phyloP scores from a whole-genome alignment of 92 coral and sea anemone genomes.

The Diadumene lineata region DNA sequence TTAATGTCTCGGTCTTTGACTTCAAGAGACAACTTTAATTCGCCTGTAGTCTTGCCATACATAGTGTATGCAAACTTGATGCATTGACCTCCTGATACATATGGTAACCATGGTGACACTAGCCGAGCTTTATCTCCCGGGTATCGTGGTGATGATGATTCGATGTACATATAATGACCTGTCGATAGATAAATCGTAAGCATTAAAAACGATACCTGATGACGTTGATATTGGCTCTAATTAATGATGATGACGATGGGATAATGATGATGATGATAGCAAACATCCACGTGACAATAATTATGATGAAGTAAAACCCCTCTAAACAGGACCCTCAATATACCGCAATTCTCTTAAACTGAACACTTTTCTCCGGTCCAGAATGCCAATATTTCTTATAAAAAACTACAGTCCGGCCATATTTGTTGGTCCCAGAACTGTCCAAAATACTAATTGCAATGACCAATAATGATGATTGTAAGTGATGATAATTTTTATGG shows the following conservation, averaged over 20 bases:
- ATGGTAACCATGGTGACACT: conserved; percentile 49
- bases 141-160: conserved; percentile 54
- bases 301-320: too few species aligned
- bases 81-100: conserved; percentile 63
- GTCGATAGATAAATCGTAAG: too few species aligned
- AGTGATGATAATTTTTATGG: neutral
- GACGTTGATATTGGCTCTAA: neutral
- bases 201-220: neutral
- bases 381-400: too few species aligned
- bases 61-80: conserved; percentile 78
- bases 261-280: neutral
- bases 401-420: too few species aligned
- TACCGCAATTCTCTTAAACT: too few species aligned
- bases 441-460: too few species aligned
- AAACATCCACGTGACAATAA: neutral
- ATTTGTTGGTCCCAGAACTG: too few species aligned
- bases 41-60: conserved; percentile 75
- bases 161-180: conserved; percentile 70
- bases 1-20: conserved; percentile 19
- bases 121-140: conserved; percentile 61
- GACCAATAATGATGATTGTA: too few species aligned
- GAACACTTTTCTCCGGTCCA: too few species aligned
- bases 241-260: neutral
- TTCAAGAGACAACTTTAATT: conserved; percentile 50
- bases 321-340: too few species aligned